A percentile compares a stretch with the other conserved stretches of the same genome.
Conservation (phyloP, 1,140 invertebrate species). For the Acyrthosiphon pisum region DNA sequence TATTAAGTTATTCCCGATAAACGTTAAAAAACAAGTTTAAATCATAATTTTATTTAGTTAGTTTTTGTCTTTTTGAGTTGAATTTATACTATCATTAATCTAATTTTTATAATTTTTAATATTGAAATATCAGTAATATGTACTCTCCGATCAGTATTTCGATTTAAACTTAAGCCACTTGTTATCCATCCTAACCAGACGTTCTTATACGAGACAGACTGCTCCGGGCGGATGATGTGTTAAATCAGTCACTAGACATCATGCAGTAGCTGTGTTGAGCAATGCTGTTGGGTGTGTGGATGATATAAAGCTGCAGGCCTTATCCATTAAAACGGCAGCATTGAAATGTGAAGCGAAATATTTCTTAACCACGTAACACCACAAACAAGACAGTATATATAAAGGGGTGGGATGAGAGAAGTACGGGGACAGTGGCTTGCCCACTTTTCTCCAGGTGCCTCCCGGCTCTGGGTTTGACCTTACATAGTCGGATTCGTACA, state of each 20-base stretch:
- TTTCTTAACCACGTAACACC: background rate
- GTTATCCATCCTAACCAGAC: background rate
- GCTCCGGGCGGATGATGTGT: background rate
- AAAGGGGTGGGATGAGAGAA: background rate
- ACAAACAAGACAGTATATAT: background rate
- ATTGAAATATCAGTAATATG: background rate
- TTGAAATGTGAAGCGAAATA: background rate
- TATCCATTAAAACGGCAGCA: background rate
- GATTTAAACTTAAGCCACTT: background rate
- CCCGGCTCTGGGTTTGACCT: background rate
- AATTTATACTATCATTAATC: too few species aligned
- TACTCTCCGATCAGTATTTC: background rate
- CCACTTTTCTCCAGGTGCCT: background rate
- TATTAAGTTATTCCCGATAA: too few species aligned
- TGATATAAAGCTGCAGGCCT: background rate
- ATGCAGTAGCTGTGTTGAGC: background rate
- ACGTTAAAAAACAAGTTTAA: too few species aligned
- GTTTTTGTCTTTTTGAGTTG: too few species aligned
- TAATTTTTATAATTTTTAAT: background rate
- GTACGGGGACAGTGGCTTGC: background rate
- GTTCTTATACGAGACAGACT: background rate
- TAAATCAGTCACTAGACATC: background rate
- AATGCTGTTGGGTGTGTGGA: background rate
- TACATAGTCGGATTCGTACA: background rate
- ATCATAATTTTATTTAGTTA: too few species aligned